Evolutionary conservation across 92 coral and sea anemone genomes (phyloP), one percentile per base, ranked within the genome.

Genomic region (Bergia puertoricense): DNA sequence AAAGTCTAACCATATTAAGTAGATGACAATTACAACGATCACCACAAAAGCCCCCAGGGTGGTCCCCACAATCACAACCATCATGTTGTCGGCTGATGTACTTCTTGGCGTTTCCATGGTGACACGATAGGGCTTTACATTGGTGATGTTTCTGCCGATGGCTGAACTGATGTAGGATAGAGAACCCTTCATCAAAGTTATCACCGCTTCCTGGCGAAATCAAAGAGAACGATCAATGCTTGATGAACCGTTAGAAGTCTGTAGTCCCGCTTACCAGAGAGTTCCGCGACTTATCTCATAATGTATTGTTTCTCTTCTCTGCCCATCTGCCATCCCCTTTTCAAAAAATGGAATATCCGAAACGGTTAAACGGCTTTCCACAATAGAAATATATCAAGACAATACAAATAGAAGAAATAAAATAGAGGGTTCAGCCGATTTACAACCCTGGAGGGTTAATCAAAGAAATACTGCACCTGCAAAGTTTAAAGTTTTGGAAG

Each of bases 61-160:
- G 44, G 54, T 42, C 48, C 51, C 80, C 80, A 76, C 80, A 42
- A 76, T 76, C 22, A 84, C 30, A 15, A 38, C 5, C 14, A 46
- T 8, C 20, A 40, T 37, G 22, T 37, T 46, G 48, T 83, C n/a
- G 40, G 41, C 23, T 13, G 87, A 44, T 37, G 46, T 69, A 1
- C 1, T 71, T 14, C 38, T 56, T 18, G 79, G 79, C 6, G 59
- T 46, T 37, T 69, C 73, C 45, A 8, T 6, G 43, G 59, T 50
- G 80, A 45, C 62, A 57, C 87, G 87, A 44, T 84, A 84, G 44
- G 79, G 87, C 41, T 68, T 41, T 1, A 84, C 77, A 8, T 22
- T 68, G 10, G 87, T 84, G 67, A 84, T 84, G 74, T 84, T 84
- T 48, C 79, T 84, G 2, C 87, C 87, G 44, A 84, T 48, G 10